Percentiles rank a stretch among this genome's conserved stretches.
These are phyloP conservation scores for Melieria crassipennis DNA, from an alignment of 2,888 invertebrate genomes.

Conservation along the genomic window DNA sequence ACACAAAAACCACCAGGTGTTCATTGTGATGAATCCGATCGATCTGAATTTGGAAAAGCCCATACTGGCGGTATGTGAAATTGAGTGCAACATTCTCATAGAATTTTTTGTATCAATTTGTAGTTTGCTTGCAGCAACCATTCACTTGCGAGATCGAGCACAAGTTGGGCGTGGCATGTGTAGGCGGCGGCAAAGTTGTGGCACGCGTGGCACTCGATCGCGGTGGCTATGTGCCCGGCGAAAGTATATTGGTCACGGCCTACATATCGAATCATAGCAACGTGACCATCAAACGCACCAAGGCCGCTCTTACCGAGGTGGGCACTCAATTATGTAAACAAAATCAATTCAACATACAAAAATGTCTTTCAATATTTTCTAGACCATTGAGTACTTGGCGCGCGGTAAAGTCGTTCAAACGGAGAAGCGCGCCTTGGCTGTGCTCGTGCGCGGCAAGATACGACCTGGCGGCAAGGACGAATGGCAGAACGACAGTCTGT, in stretches of 20 bases:
- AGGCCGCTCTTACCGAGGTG: constrained; percentile 81
- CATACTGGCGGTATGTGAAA: constrained; percentile 80
- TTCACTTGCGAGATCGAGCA: constrained; percentile 93
- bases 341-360: too few species aligned
- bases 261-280: constrained; percentile 85
- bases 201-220: constrained; percentile 89
- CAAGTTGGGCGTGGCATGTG: constrained; percentile 87
- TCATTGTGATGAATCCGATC: constrained; percentile 95
- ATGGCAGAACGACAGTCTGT: constrained; percentile 89
- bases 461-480: constrained; percentile 82
- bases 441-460: constrained; percentile 81
- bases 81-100: constrained; percentile 20
- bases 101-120: neutral
- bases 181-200: constrained; percentile 86
- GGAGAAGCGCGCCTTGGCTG: constrained; percentile 85
- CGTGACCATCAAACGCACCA: constrained; percentile 84
- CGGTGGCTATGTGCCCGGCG: constrained; percentile 95
- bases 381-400: constrained; percentile 90
- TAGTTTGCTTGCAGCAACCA: constrained; percentile 73
- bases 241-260: constrained; percentile 88
- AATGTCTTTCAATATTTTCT: constrained; percentile 25
- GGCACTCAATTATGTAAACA: neutral
- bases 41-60: constrained; percentile 91
- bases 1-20: constrained; percentile 96
- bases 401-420: constrained; percentile 87